Evolutionary conservation across 2,888 invertebrate genomes (phyloP).

Genomic region (Philhelius pedissequus): DNA sequence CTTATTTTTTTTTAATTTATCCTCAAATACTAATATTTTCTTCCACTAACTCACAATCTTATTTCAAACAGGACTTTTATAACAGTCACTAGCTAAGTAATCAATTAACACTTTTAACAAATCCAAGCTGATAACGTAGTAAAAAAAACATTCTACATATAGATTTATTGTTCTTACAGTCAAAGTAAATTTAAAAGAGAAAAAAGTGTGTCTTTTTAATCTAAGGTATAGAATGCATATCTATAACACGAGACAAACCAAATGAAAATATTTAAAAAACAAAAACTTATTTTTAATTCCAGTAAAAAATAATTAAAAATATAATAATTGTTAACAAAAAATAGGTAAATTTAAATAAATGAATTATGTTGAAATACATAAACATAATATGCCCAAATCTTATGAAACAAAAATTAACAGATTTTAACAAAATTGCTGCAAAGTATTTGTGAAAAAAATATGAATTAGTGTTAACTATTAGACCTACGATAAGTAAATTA

Average conservation of each 20-base stretch:
- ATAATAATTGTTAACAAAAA: slow-evolving; percentile 40
- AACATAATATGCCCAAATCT: slow-evolving; percentile 78
- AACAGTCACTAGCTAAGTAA: background rate
- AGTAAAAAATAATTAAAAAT: slow-evolving; percentile 46
- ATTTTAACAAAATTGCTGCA: slow-evolving; percentile 59
- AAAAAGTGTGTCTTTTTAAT: slow-evolving; percentile 22
- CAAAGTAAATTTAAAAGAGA: background rate
- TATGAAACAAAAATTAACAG: slow-evolving; percentile 75
- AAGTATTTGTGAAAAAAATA: slow-evolving; percentile 45
- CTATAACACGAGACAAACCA: slow-evolving; percentile 16
- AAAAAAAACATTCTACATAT: background rate
- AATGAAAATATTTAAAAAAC: slow-evolving; percentile 8
- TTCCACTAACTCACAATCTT: background rate
- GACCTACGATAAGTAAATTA: background rate
- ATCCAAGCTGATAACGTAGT: background rate
- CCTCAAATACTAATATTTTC: too few species aligned
- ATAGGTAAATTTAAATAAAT: slow-evolving; percentile 42
- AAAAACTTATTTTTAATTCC: slow-evolving; percentile 34
- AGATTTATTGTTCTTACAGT: background rate
- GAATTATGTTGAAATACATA: slow-evolving; percentile 57
- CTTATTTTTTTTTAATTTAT: too few species aligned
- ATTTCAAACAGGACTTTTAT: background rate
- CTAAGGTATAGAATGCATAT: slow-evolving; percentile 23
- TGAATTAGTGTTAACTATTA: slow-evolving; percentile 54
- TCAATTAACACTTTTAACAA: background rate